These are phyloP conservation scores for Podilymbus podiceps DNA, from an alignment of 2,113 vertebrate species.

Conservation along the genomic window DNA sequence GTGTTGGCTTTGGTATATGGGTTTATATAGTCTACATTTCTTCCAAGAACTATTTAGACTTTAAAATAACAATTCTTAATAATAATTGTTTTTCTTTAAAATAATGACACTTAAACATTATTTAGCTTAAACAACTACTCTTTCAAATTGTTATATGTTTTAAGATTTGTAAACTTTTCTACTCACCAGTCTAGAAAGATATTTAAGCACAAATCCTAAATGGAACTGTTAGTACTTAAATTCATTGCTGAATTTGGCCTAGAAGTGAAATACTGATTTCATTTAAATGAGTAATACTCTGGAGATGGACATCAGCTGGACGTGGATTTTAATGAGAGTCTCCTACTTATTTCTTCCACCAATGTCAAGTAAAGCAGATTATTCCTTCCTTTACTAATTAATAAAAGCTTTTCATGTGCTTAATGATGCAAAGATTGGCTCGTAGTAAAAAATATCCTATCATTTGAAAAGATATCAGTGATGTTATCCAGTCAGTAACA, in stretches of 20 bases:
- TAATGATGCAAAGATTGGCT: neutral
- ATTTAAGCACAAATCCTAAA: neutral
- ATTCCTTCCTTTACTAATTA: neutral
- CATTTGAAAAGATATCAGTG: neutral
- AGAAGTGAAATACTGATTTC: neutral
- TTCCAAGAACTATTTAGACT: neutral
- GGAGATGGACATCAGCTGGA: neutral
- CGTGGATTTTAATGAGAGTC: neutral
- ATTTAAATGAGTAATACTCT: neutral
- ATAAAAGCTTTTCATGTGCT: neutral
- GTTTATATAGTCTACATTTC: neutral
- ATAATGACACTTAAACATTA: neutral
- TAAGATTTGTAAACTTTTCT: neutral
- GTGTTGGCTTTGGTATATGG: neutral
- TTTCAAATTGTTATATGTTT: neutral
- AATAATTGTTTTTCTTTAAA: neutral
- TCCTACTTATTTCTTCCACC: neutral
- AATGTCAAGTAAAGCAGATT: neutral
- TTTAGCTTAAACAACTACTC: neutral
- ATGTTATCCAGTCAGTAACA: neutral
- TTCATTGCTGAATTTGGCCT: neutral
- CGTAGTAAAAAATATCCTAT: neutral
- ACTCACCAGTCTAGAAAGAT: neutral
- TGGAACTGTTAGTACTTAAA: neutral
- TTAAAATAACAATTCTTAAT: neutral